phyloP scores from a whole-genome alignment of 2,888 invertebrate genomes.

The Therioaphis trifolii region DNA sequence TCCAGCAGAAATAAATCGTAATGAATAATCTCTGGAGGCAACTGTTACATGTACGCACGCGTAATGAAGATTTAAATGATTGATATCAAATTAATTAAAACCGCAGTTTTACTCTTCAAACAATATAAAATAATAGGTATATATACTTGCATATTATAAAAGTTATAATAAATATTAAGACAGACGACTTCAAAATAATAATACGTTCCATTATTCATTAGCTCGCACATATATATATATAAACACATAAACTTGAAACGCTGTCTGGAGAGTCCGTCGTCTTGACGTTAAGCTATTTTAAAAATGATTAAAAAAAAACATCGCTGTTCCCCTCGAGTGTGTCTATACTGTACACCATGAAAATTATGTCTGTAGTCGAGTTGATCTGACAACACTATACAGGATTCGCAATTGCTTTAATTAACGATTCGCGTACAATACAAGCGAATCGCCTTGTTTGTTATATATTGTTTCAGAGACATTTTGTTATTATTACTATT shows the following conservation, averaged over 20 bases:
- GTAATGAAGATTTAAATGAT: background rate
- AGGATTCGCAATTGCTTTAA: conserved; percentile 18
- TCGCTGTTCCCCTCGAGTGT: background rate
- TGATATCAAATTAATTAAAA: background rate
- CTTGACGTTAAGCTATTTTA: conserved; percentile 19
- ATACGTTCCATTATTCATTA: conserved; percentile 45
- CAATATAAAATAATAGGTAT: background rate
- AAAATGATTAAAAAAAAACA: conserved; percentile 12
- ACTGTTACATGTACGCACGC: too few relatives aligned
- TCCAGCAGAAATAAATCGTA: too few relatives aligned
- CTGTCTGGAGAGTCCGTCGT: background rate
- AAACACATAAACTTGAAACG: background rate
- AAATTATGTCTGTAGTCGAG: conserved; percentile 24
- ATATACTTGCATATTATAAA: background rate
- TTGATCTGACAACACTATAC: conserved; percentile 25
- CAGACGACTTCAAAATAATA: conserved; percentile 15
- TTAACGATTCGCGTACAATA: conserved; percentile 3
- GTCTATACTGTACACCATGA: conserved; percentile 13
- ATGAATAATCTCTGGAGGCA: too few relatives aligned
- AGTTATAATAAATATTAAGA: conserved; percentile 32
- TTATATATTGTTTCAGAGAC: background rate
- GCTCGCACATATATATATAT: background rate
- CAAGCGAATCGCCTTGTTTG: conserved; percentile 3
- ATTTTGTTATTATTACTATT: background rate
- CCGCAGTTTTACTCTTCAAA: background rate